Base-by-base conservation (phyloP, 2,113 vertebrate species). In the Amphiprion ocellaris region DNA sequence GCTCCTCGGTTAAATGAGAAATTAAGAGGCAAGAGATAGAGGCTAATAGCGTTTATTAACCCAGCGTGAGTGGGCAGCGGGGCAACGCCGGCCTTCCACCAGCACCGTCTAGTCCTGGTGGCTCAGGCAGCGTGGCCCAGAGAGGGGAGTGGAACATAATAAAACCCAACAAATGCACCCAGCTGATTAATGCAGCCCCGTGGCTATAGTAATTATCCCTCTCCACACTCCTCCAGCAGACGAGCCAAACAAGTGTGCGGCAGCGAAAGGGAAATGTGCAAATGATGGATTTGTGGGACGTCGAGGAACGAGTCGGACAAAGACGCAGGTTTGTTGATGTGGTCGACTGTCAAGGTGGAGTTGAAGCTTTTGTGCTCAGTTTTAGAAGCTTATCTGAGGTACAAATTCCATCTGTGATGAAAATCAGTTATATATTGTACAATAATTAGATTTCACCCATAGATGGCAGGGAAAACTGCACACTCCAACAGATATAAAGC, bases 1-100 rank as follows among this genome's bases (percentile, higher is more conserved):
- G 17, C 83, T 84, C 86, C 85, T 63, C 80, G 15, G 82, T 82
- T 87, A 89, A 92, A 91, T 87, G 85, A 84, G 89, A 88, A 93
- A 91, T 92, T 82, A 90, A 91, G 86, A 91, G 81, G 86, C 84
- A 76, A 83, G 78, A 91, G 79, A 91, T 87, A 81, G 90, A 90
- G 89, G 90, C 87, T 93, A 92, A 93, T 92, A 79, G 88, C 86
- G 80, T 92, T 92, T 92, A 92, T 94, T 92, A 94, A 92, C 90
- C 84, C 91, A 89, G 91, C 71, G 39, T 89, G 91, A 85, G 54
- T 44, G 54, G 87, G 74, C 85, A 77, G 87, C 73, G 33, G 64
- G 70, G 83, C 56, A 12, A 69, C 72, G 19, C 3, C n/a, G 5
- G 19, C 79, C 84, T 77, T 81, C 83, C 69, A 68, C 62, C 70